Percentiles rank a stretch among this genome's conserved stretches.
Evolutionary conservation across 30 jellyfish, hydroid and myxozoan genomes (phyloP).

Genomic region (Cassiopea andromeda): DNA sequence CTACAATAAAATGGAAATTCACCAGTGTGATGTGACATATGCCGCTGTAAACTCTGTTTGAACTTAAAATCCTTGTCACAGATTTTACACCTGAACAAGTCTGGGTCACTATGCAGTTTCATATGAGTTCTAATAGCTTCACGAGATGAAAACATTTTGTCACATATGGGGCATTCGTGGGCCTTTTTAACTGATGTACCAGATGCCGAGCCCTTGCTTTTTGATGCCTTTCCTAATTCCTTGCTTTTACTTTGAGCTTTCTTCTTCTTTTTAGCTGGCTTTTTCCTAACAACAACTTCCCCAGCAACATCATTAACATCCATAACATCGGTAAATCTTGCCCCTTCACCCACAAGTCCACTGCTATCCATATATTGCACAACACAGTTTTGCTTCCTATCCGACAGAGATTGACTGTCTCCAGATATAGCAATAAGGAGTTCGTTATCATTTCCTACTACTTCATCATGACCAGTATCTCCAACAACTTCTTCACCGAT

Average conservation of each 20-base stretch:
- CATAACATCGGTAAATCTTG: slow-evolving; percentile 57
- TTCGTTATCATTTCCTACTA: slow-evolving; percentile 56
- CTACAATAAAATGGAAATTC: slow-evolving; percentile 68
- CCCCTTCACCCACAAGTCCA: slow-evolving; percentile 57
- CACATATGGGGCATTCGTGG: slow-evolving; percentile 73
- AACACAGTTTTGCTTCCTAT: slow-evolving; percentile 62
- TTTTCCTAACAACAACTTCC: slow-evolving; percentile 64
- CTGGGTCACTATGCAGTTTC: slow-evolving; percentile 75
- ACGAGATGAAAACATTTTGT: slow-evolving; percentile 65
- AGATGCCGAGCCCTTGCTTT: not conserved
- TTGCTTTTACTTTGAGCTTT: slow-evolving; percentile 52
- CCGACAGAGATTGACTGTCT: slow-evolving; percentile 51
- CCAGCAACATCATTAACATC: slow-evolving; percentile 77
- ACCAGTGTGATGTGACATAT: slow-evolving; percentile 72
- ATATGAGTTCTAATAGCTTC: slow-evolving; percentile 71
- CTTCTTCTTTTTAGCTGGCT: slow-evolving; percentile 72
- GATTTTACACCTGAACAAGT: slow-evolving; percentile 60
- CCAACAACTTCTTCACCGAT: slow-evolving; percentile 74
- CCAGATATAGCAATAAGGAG: slow-evolving; percentile 69
- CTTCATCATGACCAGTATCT: slow-evolving; percentile 62
- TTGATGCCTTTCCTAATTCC: slow-evolving; percentile 44
- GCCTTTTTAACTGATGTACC: slow-evolving; percentile 20
- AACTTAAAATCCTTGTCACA: slow-evolving; percentile 70
- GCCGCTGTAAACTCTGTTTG: slow-evolving; percentile 74
- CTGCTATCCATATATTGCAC: slow-evolving; percentile 71